Percentiles rank a stretch among this genome's conserved stretches.
Evolutionary conservation across 2,113 vertebrate genomes (phyloP).

Genomic region (Piaya cayana): DNA sequence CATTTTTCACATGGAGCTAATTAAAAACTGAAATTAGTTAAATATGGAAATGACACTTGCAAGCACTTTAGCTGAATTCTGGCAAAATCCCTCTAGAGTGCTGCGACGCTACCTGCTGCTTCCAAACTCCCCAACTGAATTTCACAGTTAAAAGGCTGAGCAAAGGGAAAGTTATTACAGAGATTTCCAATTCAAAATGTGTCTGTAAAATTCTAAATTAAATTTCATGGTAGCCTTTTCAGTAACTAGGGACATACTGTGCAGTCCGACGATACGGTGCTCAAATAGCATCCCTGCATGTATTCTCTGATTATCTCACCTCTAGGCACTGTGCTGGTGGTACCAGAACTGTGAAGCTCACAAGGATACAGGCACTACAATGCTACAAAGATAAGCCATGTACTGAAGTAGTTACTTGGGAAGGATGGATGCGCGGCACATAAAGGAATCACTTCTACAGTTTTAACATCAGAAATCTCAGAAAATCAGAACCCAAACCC

Average conservation of each 20-base stretch:
- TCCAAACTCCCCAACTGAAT: slow-evolving; percentile 82
- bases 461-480: slow-evolving; percentile 16
- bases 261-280: slow-evolving; percentile 55
- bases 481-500: neutral
- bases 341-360: slow-evolving; percentile 37
- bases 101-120: slow-evolving; percentile 84
- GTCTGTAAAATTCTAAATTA: slow-evolving; percentile 82
- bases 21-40: slow-evolving; percentile 91
- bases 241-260: slow-evolving; percentile 60
- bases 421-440: neutral
- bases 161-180: slow-evolving; percentile 83
- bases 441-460: slow-evolving; percentile 22
- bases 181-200: slow-evolving; percentile 79
- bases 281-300: slow-evolving; percentile 37
- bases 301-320: slow-evolving; percentile 64
- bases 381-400: slow-evolving; percentile 30
- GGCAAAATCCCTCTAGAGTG: slow-evolving; percentile 83
- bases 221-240: slow-evolving; percentile 82
- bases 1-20: slow-evolving; percentile 88
- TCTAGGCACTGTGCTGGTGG: slow-evolving; percentile 59
- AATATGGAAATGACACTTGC: slow-evolving; percentile 90
- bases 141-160: slow-evolving; percentile 86
- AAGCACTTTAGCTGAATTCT: slow-evolving; percentile 86
- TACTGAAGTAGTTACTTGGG: slow-evolving; percentile 10
- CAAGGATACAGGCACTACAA: neutral